Conservation (phyloP, 2,113 vertebrate genomes). For the Lutjanus erythropterus region DNA sequence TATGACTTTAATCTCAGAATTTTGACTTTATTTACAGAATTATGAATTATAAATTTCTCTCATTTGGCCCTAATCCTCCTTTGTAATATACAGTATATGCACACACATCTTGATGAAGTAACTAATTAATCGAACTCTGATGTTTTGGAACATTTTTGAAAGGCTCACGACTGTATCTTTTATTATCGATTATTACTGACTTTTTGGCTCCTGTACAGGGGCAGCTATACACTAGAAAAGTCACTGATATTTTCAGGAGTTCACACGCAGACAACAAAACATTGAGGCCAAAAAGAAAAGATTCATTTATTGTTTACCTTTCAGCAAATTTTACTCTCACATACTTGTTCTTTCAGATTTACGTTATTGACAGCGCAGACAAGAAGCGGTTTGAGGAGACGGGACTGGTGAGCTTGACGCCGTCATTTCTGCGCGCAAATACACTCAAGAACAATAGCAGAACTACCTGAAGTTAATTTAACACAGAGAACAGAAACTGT, state of each 20-base stretch:
- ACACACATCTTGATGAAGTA: background rate
- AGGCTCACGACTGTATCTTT: background rate
- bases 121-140: too few species aligned
- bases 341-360: conserved; percentile 84
- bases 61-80: too few species aligned
- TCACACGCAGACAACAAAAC: background rate
- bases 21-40: too few species aligned
- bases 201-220: background rate
- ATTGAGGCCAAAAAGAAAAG: background rate
- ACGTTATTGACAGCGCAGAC: conserved; percentile 92
- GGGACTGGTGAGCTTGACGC: conserved; percentile 84
- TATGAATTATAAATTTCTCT: too few species aligned
- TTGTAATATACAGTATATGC: too few species aligned
- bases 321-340: background rate
- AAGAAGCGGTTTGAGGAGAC: conserved; percentile 94
- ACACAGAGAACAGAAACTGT: background rate
- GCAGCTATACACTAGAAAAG: background rate
- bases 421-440: background rate
- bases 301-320: background rate
- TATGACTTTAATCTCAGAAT: too few species aligned
- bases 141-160: background rate
- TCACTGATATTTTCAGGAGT: background rate
- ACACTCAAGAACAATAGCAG: background rate
- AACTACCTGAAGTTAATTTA: background rate
- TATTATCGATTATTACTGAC: background rate